Base-by-base conservation (phyloP, 2,113 vertebrate species). In the Syngnathus typhle region DNA sequence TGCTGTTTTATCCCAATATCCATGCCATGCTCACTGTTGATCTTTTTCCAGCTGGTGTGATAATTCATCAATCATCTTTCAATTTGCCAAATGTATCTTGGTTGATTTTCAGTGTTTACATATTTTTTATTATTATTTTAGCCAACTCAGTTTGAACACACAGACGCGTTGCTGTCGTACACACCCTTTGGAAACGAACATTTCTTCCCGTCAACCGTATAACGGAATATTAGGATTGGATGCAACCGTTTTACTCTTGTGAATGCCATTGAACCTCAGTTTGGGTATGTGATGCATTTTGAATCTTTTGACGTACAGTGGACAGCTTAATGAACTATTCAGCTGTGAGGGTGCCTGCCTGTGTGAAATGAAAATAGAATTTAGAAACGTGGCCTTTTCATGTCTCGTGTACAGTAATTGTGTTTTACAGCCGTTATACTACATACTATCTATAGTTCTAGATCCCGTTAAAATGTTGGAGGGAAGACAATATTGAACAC, bases 21-120 rank as follows among this genome's bases (percentile, higher is more conserved):
- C 51, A 66, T 64, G 37, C 62, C 41, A 63, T 66, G 46, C 54
- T 62, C 64, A n/a, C 69, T 65, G 37, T 74, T 76, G 12, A 74
- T 78, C 79, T 70, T 43, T 43, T 43, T 77, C 75, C 64, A 72
- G 44, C 64, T 75, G 75, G 67, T 82, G 67, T 68, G 76, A 82
- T 66, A 76, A 69, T 76, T 82, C 69, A 79, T 80, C 69, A 74
- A 66, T 81, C 71, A 67, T 75, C 73, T 66, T 81, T 85, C 83
- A 55, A 79, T 84, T 83, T 85, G 83, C 83, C 83, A 86, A 88
- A 85, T 81, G 76, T 23, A 41, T 70, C 52, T 55, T 69, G 47
- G 64, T 83, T 83, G 51, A 68, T 68, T 67, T 74, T 78, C 2
- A 79, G 65, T 72, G 77, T 88, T 86, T 87, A 85, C 70, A 80